phyloP scores from a whole-genome alignment of 1,140 invertebrate species.

The Potamilus streckersoni region DNA sequence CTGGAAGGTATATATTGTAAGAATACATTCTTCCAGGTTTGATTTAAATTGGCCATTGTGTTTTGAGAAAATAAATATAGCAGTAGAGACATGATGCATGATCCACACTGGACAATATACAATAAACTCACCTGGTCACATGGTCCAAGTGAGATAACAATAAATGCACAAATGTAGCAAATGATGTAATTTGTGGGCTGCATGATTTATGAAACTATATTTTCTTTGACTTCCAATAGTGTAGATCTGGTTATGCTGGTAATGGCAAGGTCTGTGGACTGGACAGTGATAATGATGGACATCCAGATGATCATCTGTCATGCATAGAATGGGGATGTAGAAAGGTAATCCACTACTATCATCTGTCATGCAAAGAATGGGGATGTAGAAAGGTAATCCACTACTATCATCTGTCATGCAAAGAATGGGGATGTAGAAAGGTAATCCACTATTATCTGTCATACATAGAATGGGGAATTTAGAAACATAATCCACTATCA shows the following conservation, averaged over 20 bases:
- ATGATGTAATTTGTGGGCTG: too few species aligned
- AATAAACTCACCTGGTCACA: too few species aligned
- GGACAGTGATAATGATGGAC: constrained; percentile 35
- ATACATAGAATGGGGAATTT: constrained; percentile 20
- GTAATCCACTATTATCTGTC: constrained; percentile 16
- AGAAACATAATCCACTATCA: too few species aligned
- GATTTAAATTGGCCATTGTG: too few species aligned
- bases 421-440: constrained; percentile 19
- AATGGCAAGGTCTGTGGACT: constrained; percentile 31
- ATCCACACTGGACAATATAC: too few species aligned
- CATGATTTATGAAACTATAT: too few species aligned
- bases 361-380: constrained; percentile 24
- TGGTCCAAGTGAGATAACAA: too few species aligned
- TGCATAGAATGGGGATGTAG: constrained; percentile 26
- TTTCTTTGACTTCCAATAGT: constrained; percentile 2
- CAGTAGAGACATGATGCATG: too few species aligned
- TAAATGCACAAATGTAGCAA: too few species aligned
- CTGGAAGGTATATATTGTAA: too few species aligned
- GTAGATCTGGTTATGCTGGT: constrained; percentile 36
- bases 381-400: constrained; percentile 18
- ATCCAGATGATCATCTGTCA: constrained; percentile 23
- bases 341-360: constrained; percentile 5
- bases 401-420: constrained; percentile 21
- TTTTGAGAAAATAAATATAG: too few species aligned
- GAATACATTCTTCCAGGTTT: too few species aligned